These are phyloP conservation scores for Heliconius aoede DNA, from an alignment of 2,888 invertebrate species.

Conservation along the genomic window DNA sequence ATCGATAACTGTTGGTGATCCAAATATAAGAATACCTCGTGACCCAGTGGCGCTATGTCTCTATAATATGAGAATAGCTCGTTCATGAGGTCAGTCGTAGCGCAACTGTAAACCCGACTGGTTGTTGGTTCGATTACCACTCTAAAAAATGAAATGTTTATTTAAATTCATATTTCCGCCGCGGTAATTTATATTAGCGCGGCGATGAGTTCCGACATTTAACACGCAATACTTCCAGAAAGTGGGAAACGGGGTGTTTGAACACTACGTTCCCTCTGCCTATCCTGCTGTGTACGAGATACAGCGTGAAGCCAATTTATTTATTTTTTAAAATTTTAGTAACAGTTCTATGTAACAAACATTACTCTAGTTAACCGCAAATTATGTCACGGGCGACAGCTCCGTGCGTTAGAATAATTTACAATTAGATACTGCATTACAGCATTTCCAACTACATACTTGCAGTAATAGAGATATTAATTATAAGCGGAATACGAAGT, in stretches of 20 bases:
- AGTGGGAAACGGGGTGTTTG: too few relatives aligned
- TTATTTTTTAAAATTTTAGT: not conserved
- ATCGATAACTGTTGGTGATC: constrained; percentile 3
- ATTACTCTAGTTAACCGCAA: not conserved
- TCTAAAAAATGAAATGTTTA: too few relatives aligned
- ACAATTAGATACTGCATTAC: too few relatives aligned
- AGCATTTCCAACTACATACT: not conserved
- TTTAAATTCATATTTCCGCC: too few relatives aligned
- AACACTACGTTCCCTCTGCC: too few relatives aligned
- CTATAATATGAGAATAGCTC: not conserved
- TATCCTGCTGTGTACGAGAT: too few relatives aligned
- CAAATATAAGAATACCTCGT: not conserved
- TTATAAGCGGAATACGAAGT: not conserved
- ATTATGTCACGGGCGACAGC: constrained; percentile 19
- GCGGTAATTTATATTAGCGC: too few relatives aligned
- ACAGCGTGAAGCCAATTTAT: too few relatives aligned
- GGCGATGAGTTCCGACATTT: too few relatives aligned
- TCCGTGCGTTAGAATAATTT: not conserved
- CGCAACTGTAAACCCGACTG: too few relatives aligned
- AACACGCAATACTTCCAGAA: too few relatives aligned
- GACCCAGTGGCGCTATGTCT: not conserved
- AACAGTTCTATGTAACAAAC: not conserved
- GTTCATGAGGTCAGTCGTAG: not conserved
- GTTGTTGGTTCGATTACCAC: too few relatives aligned
- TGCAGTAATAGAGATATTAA: not conserved